Conservation (phyloP, 2,113 vertebrate species). For the Myanophis thanlyinensis region DNA sequence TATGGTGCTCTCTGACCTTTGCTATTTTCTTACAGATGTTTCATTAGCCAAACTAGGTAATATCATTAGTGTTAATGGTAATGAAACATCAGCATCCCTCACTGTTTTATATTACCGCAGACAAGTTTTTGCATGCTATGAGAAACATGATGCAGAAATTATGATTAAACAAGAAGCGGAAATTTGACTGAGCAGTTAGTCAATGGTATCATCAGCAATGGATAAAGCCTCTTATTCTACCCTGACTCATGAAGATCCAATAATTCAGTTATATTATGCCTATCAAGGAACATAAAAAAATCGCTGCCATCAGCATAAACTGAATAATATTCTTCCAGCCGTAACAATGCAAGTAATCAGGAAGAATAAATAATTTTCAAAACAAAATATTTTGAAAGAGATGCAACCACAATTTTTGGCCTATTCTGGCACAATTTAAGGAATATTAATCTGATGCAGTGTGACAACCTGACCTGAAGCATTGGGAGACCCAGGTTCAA, state of each 20-base stretch:
- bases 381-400: neutral
- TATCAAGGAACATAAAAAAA: neutral
- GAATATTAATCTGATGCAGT: neutral
- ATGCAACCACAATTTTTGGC: neutral
- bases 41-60: too few relatives aligned
- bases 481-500: neutral
- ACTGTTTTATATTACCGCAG: neutral
- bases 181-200: neutral
- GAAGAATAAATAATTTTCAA: neutral
- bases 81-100: too few relatives aligned
- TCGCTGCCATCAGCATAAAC: neutral
- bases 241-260: neutral
- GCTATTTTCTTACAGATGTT: too few relatives aligned
- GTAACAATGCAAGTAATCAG: neutral
- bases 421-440: neutral
- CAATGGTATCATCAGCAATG: neutral
- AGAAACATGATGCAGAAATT: neutral
- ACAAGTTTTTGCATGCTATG: neutral
- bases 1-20: too few relatives aligned
- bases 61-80: too few relatives aligned
- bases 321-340: neutral
- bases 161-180: neutral
- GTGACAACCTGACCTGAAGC: neutral
- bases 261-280: neutral
- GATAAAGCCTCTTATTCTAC: neutral